Evolutionary conservation across 2,888 invertebrate species (phyloP).

Genomic region (Villa cingulata): DNA sequence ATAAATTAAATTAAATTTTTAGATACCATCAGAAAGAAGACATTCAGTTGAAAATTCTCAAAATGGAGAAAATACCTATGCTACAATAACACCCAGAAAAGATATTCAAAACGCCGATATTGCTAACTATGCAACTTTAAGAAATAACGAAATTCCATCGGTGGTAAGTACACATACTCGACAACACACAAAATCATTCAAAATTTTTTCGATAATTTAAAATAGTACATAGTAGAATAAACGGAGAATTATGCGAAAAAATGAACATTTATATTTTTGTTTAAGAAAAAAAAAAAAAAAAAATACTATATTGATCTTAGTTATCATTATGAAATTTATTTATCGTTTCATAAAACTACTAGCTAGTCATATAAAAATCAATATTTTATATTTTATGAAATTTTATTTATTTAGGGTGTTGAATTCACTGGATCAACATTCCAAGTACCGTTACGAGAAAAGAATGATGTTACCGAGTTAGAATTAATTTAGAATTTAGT

Average conservation of each 20-base stretch:
- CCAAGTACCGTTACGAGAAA: slow-evolving; percentile 47
- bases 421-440: slow-evolving; percentile 52
- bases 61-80: slow-evolving; percentile 35
- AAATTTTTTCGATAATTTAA: no score
- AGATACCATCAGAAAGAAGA: slow-evolving; percentile 21
- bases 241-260: no score
- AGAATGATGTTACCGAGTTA: slow-evolving; percentile 32
- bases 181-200: no score
- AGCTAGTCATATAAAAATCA: no score
- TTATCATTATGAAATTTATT: no score
- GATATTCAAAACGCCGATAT: slow-evolving; percentile 29
- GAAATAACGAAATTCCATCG: slow-evolving; percentile 34
- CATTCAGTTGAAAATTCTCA: slow-evolving; percentile 32
- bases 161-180: slow-evolving; percentile 13
- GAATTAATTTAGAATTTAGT: slow-evolving; percentile 36
- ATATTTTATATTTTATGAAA: background rate
- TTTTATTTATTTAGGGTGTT: slow-evolving; percentile 24
- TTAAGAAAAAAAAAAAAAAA: no score
- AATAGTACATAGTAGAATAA: no score
- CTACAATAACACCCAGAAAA: slow-evolving; percentile 35
- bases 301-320: no score
- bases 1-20: background rate
- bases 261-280: no score
- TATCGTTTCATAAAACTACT: no score
- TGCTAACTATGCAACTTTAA: slow-evolving; percentile 35